Evolutionary conservation across 2,888 invertebrate genomes (phyloP).

Genomic region (Drosophila macrothrix): DNA sequence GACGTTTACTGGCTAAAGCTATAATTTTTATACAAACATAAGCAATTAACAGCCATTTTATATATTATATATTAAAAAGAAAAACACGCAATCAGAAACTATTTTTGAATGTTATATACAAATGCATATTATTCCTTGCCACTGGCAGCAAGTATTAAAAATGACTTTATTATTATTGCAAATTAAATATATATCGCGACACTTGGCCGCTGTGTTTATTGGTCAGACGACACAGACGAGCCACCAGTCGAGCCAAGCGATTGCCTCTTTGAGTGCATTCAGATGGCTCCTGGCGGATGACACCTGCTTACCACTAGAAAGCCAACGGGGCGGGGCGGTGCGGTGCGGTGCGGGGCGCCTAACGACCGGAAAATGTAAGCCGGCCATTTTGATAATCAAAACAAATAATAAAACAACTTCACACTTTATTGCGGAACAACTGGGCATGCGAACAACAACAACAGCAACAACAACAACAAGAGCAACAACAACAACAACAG

Average conservation of each 20-base stretch:
- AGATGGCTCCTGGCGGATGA: background rate
- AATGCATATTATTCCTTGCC: background rate
- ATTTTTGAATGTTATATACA: background rate
- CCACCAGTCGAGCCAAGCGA: background rate
- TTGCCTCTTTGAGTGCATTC: conserved; percentile 1
- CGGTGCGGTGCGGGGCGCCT: conserved; percentile 46
- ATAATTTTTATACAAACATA: background rate
- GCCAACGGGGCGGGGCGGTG: conserved; percentile 16
- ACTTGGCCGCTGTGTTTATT: background rate
- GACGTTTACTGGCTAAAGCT: background rate
- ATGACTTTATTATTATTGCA: background rate
- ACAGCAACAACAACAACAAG: conserved; percentile 19
- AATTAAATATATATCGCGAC: background rate
- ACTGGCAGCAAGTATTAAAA: background rate
- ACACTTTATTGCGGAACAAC: conserved; percentile 71
- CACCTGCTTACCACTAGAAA: conserved; percentile 2
- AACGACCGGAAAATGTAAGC: conserved; percentile 77
- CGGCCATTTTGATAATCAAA: conserved; percentile 80
- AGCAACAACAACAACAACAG: conserved; percentile 15
- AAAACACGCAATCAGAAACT: background rate
- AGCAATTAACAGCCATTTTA: background rate
- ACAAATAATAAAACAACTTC: conserved; percentile 83
- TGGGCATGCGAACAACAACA: conserved; percentile 45
- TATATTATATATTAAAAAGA: background rate
- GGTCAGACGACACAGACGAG: background rate